Evolutionary conservation across 2,113 vertebrate genomes (phyloP).

Genomic region (human): GRCh38 chr12:85166001-85166500

Average conservation of each 20-base stretch:
- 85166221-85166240: slow-evolving; percentile 20
- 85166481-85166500: slow-evolving; percentile 61
- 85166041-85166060: background rate
- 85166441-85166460: slow-evolving; percentile 50
- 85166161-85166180: slow-evolving; percentile 22
- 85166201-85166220: background rate
- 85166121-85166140: background rate
- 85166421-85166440: slow-evolving; percentile 54
- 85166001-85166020: background rate
- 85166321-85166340: slow-evolving; percentile 57
- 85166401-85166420: slow-evolving; percentile 43
- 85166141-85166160: slow-evolving; percentile 33
- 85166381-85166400: slow-evolving; percentile 57
- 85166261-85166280: slow-evolving; percentile 6
- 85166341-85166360: slow-evolving; percentile 45
- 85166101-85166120: slow-evolving; percentile 23
- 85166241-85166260: background rate
- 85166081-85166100: background rate
- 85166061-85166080: background rate
- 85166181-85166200: background rate
- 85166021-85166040: background rate
- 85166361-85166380: slow-evolving; percentile 46
- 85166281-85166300: background rate
- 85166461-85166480: slow-evolving; percentile 45
- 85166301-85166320: slow-evolving; percentile 54